Percentiles rank a stretch among this genome's conserved stretches.
phyloP scores from a whole-genome alignment of 1,140 invertebrate species.

The Steinernema feltiae region DNA sequence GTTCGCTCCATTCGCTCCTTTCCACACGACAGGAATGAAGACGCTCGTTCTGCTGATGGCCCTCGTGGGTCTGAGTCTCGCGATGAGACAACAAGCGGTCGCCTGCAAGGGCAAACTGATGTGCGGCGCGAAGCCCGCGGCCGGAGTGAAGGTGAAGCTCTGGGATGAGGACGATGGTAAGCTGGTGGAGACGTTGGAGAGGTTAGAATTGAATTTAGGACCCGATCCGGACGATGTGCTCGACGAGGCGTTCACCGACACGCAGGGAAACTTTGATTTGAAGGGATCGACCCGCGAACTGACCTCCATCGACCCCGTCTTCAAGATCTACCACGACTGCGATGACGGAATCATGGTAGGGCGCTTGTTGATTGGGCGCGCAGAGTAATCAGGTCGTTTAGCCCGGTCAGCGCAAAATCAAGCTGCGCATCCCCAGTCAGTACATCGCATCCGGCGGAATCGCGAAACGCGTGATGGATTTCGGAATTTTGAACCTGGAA shows the following conservation, averaged over 20 bases:
- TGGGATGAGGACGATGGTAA: constrained; percentile 39
- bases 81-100: constrained; percentile 35
- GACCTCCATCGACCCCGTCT: constrained; percentile 41
- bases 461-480: constrained; percentile 42
- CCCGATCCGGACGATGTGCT: constrained; percentile 43
- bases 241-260: constrained; percentile 36
- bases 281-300: constrained; percentile 30
- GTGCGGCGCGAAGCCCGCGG: constrained; percentile 34
- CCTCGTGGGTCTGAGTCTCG: constrained; percentile 27
- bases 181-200: not conserved
- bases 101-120: constrained; percentile 33
- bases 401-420: constrained; percentile 42
- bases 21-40: not conserved
- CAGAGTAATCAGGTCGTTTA: constrained; percentile 6
- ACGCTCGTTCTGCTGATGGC: constrained; percentile 3
- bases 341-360: constrained; percentile 33
- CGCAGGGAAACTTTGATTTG: constrained; percentile 33
- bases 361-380: not conserved
- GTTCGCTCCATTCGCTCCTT: not conserved
- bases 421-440: constrained; percentile 31
- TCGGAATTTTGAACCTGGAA: constrained; percentile 48
- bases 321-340: constrained; percentile 41
- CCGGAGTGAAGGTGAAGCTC: constrained; percentile 40
- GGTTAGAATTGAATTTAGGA: constrained; percentile 15
- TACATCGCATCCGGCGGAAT: constrained; percentile 35